Percentiles rank a stretch among this genome's conserved stretches.
Conservation (phyloP, 2,797 vertebrate species). For the Neostethus bicornis region DNA sequence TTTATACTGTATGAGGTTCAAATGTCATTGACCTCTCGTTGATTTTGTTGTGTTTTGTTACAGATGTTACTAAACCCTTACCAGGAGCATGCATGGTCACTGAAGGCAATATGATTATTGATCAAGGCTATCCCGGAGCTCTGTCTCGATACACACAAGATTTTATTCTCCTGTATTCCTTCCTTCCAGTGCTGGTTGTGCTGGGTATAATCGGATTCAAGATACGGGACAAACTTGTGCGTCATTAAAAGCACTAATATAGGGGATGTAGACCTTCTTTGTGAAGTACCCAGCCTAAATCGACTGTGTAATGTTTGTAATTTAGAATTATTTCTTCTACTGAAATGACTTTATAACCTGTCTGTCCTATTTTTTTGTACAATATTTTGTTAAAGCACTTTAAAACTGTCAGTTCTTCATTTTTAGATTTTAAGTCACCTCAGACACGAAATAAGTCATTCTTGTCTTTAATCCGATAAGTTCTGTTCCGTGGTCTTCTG, state of each 20-base stretch:
- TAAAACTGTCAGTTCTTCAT: background rate
- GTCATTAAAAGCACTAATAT: conserved; percentile 67
- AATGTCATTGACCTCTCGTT: conserved; percentile 15
- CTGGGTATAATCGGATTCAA: conserved; percentile 88
- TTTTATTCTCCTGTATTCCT: conserved; percentile 90
- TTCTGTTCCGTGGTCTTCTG: too few species aligned
- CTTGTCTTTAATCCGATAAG: too few species aligned
- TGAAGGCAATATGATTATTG: conserved; percentile 75
- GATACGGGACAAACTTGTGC: conserved; percentile 84
- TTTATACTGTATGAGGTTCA: conserved; percentile 4
- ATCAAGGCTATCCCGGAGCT: conserved; percentile 84
- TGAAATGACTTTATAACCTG: background rate
- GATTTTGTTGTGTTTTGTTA: conserved; percentile 13
- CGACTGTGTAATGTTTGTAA: background rate
- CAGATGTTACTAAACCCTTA: conserved; percentile 53
- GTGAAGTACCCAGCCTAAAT: background rate
- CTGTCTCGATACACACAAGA: conserved; percentile 82
- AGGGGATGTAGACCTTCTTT: background rate
- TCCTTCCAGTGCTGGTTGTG: conserved; percentile 86
- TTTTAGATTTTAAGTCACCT: background rate
- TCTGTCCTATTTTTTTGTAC: background rate
- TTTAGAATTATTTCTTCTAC: background rate
- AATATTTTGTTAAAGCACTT: background rate
- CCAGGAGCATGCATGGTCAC: conserved; percentile 71
- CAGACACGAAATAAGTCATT: background rate